These are phyloP conservation scores for Lysandra bellargus DNA, from an alignment of 2,888 invertebrate species.

Conservation along the genomic window DNA sequence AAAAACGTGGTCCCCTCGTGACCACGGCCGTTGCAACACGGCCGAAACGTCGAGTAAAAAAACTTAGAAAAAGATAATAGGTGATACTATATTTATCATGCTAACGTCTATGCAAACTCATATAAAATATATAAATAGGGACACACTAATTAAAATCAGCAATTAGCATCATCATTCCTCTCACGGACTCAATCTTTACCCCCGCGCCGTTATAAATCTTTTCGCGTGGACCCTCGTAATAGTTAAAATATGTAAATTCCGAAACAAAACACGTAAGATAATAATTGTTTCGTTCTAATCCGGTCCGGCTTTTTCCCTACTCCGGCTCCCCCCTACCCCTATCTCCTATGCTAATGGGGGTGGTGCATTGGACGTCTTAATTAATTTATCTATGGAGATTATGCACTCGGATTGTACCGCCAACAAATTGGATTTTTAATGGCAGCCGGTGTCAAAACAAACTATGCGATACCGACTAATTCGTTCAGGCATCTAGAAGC, in stretches of 20 bases:
- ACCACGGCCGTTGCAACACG: too few species aligned
- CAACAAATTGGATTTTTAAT: slow-evolving; percentile 37
- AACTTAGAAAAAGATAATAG: too few species aligned
- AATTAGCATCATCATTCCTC: background rate
- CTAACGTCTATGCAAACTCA: background rate
- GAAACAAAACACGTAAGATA: slow-evolving; percentile 47
- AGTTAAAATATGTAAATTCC: slow-evolving; percentile 55
- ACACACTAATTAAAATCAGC: background rate
- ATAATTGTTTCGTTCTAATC: slow-evolving; percentile 59
- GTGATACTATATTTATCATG: background rate
- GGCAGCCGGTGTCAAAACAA: slow-evolving; percentile 11
- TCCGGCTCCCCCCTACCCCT: background rate
- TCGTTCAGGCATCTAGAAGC: background rate
- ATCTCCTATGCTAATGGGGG: slow-evolving; percentile 25
- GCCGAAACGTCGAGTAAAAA: too few species aligned
- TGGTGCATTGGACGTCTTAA: slow-evolving; percentile 33
- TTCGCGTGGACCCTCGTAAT: slow-evolving; percentile 49
- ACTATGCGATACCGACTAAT: background rate
- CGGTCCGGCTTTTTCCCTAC: slow-evolving; percentile 30
- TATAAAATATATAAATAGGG: background rate
- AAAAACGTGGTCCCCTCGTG: too few species aligned
- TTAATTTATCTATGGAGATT: slow-evolving; percentile 34
- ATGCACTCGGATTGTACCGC: slow-evolving; percentile 27
- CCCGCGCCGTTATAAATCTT: slow-evolving; percentile 29
- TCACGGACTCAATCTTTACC: slow-evolving; percentile 15